Percentiles rank a stretch among this genome's conserved stretches.
Evolutionary conservation across 2,797 vertebrate genomes (phyloP).

Genomic region (Varecia variegata): DNA sequence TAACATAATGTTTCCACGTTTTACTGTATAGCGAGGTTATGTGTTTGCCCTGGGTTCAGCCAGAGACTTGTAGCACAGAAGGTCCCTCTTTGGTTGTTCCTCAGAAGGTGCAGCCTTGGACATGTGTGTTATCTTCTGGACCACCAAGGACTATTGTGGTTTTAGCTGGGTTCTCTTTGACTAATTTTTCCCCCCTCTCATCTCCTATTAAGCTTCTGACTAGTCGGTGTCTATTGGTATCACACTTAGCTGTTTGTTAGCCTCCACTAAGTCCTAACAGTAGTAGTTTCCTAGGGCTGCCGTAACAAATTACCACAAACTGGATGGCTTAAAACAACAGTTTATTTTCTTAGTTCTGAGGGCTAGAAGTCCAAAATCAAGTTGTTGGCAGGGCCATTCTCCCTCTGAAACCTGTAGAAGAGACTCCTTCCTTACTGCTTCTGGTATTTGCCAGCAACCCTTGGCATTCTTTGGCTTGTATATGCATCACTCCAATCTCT

Average conservation of each 20-base stretch:
- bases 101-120: neutral
- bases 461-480: neutral
- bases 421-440: neutral
- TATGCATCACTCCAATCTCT: neutral
- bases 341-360: neutral
- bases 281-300: neutral
- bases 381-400: neutral
- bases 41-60: neutral
- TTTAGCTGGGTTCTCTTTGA: neutral
- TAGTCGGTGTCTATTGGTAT: neutral
- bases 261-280: neutral
- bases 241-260: neutral
- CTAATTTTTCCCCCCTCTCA: rapidly evolving
- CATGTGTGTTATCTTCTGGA: neutral
- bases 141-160: neutral
- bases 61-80: neutral
- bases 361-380: neutral
- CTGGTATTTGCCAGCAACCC: neutral
- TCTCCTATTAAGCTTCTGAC: neutral
- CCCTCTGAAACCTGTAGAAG: neutral
- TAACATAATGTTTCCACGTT: neutral
- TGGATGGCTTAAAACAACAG: neutral
- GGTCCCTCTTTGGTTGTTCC: neutral
- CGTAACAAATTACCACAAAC: neutral
- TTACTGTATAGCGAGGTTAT: neutral